These are phyloP conservation scores for Parauchenoglanis punctatus DNA, from an alignment of 2,797 vertebrate genomes.

Conservation along the genomic window DNA sequence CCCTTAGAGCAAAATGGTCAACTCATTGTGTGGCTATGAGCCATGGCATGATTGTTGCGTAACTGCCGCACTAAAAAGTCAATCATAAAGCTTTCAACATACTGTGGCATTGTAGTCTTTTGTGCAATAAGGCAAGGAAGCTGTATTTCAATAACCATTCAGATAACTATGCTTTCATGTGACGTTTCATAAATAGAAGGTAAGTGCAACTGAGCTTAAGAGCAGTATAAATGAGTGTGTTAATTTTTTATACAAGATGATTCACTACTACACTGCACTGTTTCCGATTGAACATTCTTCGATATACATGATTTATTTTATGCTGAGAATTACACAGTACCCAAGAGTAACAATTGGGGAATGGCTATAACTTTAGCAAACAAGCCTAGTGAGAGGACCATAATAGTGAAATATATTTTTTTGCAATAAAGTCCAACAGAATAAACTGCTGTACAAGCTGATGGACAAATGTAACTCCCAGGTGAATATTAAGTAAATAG, in stretches of 20 bases:
- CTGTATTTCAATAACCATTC: background rate
- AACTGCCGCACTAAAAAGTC: slow-evolving; percentile 45
- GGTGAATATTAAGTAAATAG: background rate
- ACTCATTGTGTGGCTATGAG: slow-evolving; percentile 49
- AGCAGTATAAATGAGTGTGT: background rate
- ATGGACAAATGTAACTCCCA: background rate
- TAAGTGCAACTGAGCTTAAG: background rate
- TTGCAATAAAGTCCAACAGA: background rate
- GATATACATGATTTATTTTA: background rate
- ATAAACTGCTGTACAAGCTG: background rate
- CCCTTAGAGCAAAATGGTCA: slow-evolving; percentile 66
- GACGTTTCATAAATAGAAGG: background rate
- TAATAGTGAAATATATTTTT: background rate
- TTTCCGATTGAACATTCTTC: background rate
- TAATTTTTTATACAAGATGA: background rate
- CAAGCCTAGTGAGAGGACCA: background rate
- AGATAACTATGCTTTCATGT: background rate
- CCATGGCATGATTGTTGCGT: slow-evolving; percentile 39
- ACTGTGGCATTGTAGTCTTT: background rate
- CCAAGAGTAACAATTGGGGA: background rate
- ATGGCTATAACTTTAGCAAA: background rate
- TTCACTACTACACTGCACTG: background rate
- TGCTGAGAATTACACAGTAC: background rate
- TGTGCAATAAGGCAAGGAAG: background rate
- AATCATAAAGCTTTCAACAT: slow-evolving; percentile 32